Percentiles rank a stretch among this genome's conserved stretches.
These are phyloP conservation scores for Pachycephala philippinensis DNA, from an alignment of 2,113 vertebrate species.

Conservation along the genomic window DNA sequence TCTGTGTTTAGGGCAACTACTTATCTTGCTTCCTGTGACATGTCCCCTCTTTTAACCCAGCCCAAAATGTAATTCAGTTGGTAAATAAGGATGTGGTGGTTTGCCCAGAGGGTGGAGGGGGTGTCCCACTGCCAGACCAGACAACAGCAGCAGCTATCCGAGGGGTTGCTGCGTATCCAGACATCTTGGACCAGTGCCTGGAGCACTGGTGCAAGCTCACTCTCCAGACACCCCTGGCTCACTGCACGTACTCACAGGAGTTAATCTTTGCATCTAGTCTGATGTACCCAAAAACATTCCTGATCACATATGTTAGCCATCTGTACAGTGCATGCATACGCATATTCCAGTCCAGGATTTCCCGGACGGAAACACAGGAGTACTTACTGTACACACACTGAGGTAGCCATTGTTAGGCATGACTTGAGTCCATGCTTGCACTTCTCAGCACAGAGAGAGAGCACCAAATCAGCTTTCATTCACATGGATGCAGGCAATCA, in stretches of 20 bases:
- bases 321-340: neutral
- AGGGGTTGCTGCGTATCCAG: neutral
- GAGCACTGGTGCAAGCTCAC: neutral
- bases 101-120: neutral
- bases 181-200: neutral
- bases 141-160: rapidly evolving
- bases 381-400: neutral
- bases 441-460: neutral
- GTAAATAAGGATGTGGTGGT: neutral
- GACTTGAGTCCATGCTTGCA: neutral
- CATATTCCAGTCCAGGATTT: neutral
- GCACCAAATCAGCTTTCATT: neutral
- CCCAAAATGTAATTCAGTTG: neutral
- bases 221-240: neutral
- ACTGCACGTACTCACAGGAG: neutral
- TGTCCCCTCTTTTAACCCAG: neutral
- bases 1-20: neutral
- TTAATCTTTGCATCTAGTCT: neutral
- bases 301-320: neutral
- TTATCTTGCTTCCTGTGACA: neutral
- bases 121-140: neutral
- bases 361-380: neutral
- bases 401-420: neutral
- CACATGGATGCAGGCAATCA: neutral
- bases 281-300: neutral